Conservation (phyloP, 2,113 vertebrate species). For the Ammodytes marinus region DNA sequence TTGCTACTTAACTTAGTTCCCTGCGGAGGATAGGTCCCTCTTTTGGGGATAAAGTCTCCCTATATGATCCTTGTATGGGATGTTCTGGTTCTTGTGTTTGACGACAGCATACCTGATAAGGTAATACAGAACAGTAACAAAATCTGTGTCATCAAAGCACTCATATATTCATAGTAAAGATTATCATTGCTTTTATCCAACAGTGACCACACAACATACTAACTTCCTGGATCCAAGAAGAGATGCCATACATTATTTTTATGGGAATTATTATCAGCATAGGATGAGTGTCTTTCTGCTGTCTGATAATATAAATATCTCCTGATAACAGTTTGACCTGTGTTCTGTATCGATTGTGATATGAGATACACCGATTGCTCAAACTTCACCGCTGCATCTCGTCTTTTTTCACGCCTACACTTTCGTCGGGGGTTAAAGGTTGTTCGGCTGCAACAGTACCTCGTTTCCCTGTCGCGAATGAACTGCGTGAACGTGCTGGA, state of each 20-base stretch:
- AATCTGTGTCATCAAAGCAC: constrained; percentile 15
- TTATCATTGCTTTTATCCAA: constrained; percentile 11
- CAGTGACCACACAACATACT: constrained; percentile 4
- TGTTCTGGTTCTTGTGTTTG: constrained; percentile 22
- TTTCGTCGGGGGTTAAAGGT: constrained; percentile 25
- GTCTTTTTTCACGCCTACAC: constrained; percentile 22
- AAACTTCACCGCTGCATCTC: constrained; percentile 14
- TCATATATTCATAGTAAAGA: constrained; percentile 29
- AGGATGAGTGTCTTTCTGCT: constrained; percentile 10
- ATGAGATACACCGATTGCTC: constrained; percentile 25
- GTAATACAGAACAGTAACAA: constrained; percentile 1
- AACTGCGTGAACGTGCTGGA: constrained; percentile 12
- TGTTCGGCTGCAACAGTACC: background rate
- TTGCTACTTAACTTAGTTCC: constrained; percentile 30
- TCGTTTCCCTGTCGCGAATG: constrained; percentile 17
- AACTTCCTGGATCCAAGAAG: constrained; percentile 3
- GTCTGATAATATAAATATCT: constrained; percentile 30
- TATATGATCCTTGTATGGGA: constrained; percentile 32
- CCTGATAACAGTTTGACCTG: constrained; percentile 38
- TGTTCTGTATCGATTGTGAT: constrained; percentile 34
- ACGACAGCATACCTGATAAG: constrained; percentile 15
- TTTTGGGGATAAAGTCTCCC: constrained; percentile 8
- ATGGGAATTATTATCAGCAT: constrained; percentile 28
- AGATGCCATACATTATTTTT: background rate
- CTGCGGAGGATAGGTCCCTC: constrained; percentile 1